Conservation (phyloP, 92 coral and sea anemone genomes). For the Bergia sp. region DNA sequence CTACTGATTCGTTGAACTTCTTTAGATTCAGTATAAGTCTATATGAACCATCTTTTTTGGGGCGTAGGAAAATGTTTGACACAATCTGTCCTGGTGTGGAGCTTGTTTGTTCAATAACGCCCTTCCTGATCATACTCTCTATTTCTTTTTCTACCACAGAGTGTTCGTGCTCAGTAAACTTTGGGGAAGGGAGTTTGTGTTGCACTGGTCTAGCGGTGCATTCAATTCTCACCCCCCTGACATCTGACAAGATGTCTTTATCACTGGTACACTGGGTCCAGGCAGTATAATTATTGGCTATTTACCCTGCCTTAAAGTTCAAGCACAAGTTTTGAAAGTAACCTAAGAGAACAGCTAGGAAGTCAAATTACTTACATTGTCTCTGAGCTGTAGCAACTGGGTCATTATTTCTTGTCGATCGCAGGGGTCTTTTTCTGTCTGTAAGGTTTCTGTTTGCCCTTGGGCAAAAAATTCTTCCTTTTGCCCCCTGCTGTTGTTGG, state of each 20-base stretch:
- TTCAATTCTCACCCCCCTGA: slow-evolving; percentile 48
- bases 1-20: too few species aligned
- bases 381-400: slow-evolving; percentile 11
- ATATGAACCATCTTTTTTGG: too few species aligned
- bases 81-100: slow-evolving; percentile 15
- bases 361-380: not conserved
- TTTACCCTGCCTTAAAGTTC: slow-evolving; percentile 31
- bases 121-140: slow-evolving; percentile 42
- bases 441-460: not conserved
- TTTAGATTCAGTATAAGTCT: too few species aligned
- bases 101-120: slow-evolving; percentile 30
- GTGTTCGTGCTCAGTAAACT: slow-evolving; percentile 24
- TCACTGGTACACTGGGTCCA: slow-evolving; percentile 55
- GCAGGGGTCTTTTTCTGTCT: not conserved
- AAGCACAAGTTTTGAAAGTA: slow-evolving; percentile 10
- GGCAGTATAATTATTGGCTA: slow-evolving; percentile 12
- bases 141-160: slow-evolving; percentile 45
- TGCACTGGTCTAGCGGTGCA: slow-evolving; percentile 41
- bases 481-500: not conserved
- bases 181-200: slow-evolving; percentile 31
- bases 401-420: slow-evolving; percentile 10
- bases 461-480: not conserved
- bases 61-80: too few species aligned
- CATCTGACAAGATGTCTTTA: slow-evolving; percentile 48
- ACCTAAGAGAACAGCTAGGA: not conserved